Conservation (phyloP, 2,888 invertebrate species). For the Sarcophaga carnaria region DNA sequence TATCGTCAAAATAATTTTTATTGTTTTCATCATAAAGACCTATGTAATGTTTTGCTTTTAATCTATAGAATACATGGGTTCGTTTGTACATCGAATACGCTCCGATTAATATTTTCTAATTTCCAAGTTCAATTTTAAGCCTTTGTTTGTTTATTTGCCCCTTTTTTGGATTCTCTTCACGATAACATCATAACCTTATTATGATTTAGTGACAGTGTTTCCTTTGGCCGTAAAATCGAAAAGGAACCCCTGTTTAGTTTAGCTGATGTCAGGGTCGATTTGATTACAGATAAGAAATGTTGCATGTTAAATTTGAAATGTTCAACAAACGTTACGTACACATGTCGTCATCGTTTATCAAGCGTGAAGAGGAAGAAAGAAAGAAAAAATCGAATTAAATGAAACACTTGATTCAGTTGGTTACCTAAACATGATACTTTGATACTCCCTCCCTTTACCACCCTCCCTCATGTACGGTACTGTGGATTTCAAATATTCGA, state of each 20-base stretch:
- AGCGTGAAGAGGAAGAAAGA: conserved; percentile 47
- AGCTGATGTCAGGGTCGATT: conserved; percentile 44
- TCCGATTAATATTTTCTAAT: too few relatives aligned
- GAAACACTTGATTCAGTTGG: conserved; percentile 57
- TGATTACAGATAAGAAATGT: conserved; percentile 36
- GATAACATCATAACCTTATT: background rate
- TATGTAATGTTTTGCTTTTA: too few relatives aligned
- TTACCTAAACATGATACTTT: conserved; percentile 44
- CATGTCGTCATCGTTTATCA: conserved; percentile 57
- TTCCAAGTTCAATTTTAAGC: too few relatives aligned
- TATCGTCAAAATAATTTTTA: too few relatives aligned
- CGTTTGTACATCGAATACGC: too few relatives aligned
- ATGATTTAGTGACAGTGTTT: background rate
- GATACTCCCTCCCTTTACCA: background rate
- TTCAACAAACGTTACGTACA: background rate
- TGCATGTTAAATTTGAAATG: conserved; percentile 27
- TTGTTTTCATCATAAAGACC: too few relatives aligned
- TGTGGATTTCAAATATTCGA: background rate
- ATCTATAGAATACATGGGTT: too few relatives aligned
- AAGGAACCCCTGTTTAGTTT: background rate
- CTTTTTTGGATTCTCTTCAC: background rate
- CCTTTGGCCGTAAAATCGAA: conserved; percentile 9
- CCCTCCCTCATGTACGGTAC: too few relatives aligned
- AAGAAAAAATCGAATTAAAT: background rate
- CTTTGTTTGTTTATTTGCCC: background rate